Conservation (phyloP, 2,888 invertebrate species). For the Microchrysa polita region DNA sequence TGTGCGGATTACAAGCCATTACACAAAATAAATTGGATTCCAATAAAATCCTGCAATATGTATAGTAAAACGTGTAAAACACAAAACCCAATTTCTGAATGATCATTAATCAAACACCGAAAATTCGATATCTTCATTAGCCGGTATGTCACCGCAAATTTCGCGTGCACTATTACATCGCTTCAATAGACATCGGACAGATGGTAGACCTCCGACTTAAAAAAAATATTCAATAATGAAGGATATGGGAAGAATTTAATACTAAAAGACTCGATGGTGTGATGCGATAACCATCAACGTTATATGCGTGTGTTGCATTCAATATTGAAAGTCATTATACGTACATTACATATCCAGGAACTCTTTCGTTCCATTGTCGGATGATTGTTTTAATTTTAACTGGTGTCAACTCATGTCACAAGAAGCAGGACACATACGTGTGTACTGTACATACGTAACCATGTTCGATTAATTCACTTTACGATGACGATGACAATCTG, state of each 20-base stretch:
- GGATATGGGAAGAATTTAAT: neutral
- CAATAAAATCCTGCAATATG: no score
- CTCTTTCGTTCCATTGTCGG: slow-evolving; percentile 18
- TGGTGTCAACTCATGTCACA: slow-evolving; percentile 22
- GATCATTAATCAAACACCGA: slow-evolving; percentile 33
- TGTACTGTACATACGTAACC: no score
- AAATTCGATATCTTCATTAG: slow-evolving; percentile 33
- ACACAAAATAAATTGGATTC: neutral
- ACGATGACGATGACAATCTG: slow-evolving; percentile 14
- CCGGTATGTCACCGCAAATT: slow-evolving; percentile 31
- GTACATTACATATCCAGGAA: neutral
- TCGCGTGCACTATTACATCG: slow-evolving; percentile 19
- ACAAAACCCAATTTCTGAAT: neutral
- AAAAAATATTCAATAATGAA: slow-evolving; percentile 13
- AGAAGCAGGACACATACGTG: neutral
- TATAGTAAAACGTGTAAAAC: neutral
- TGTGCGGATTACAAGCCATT: neutral
- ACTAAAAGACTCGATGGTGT: slow-evolving; percentile 5
- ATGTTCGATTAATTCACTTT: slow-evolving; percentile 37
- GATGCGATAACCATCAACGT: slow-evolving; percentile 10
- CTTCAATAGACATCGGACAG: slow-evolving; percentile 1
- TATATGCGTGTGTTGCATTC: neutral
- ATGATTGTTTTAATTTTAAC: slow-evolving; percentile 25
- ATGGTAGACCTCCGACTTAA: slow-evolving; percentile 9
- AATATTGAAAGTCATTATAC: slow-evolving; percentile 24